phyloP scores from a whole-genome alignment of 2,113 vertebrate genomes.

The Hyaena hyaena region DNA sequence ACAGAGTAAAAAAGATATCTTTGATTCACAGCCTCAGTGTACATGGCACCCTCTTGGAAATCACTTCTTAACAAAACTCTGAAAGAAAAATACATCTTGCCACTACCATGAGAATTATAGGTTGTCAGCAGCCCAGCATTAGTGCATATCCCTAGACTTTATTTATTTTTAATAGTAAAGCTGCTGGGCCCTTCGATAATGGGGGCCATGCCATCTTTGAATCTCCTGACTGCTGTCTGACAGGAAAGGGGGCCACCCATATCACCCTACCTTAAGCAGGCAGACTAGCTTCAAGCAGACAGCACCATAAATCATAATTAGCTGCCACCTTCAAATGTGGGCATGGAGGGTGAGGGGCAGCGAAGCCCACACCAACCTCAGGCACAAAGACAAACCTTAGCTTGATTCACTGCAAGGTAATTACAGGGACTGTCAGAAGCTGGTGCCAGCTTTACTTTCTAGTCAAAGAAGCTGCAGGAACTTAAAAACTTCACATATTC shows the following conservation, averaged over 20 bases:
- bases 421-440: conserved; percentile 81
- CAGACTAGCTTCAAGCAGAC: conserved; percentile 64
- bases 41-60: background rate
- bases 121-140: conserved; percentile 34
- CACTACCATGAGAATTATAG: conserved; percentile 51
- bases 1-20: background rate
- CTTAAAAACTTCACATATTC: conserved; percentile 55
- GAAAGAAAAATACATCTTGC: conserved; percentile 50
- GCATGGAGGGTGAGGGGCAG: conserved; percentile 71
- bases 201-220: conserved; percentile 59
- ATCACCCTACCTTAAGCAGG: background rate
- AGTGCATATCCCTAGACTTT: conserved; percentile 51
- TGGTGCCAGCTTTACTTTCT: conserved; percentile 64
- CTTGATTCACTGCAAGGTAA: conserved; percentile 80
- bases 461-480: conserved; percentile 72
- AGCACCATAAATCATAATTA: conserved; percentile 80
- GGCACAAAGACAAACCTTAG: conserved; percentile 83
- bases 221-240: conserved; percentile 66
- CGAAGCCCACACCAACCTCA: conserved; percentile 71
- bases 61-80: conserved; percentile 66
- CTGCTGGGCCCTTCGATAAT: conserved; percentile 46
- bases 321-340: conserved; percentile 72
- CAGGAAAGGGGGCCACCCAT: conserved; percentile 39
- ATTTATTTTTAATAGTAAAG: conserved; percentile 81
- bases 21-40: background rate